Base-by-base conservation (phyloP, 2,113 vertebrate genomes). In the Phylloscopus whistleri region DNA sequence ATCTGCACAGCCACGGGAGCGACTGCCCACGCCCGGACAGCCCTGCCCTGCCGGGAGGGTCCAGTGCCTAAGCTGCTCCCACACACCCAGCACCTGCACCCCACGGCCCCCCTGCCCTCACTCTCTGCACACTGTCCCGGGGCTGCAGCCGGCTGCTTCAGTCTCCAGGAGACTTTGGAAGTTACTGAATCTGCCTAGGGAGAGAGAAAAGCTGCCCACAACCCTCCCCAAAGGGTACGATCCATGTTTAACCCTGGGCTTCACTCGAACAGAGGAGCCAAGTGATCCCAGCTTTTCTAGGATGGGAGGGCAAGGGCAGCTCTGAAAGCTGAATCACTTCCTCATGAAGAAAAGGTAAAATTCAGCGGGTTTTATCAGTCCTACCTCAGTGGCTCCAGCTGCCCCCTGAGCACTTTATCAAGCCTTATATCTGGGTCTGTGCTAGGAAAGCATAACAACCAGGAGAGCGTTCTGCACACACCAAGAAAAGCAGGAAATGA, bases 71-170 rank as follows among this genome's bases (percentile, higher is more conserved):
- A 20, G 19, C 28, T 52, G 74, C 35, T 62, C n/a, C 26, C 14
- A 12, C 3, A 1, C 48, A 22, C 5, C 17, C 68, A 30, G 18
- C 0, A 2, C 2, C 5, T 4, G 44, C 49, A n/a, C 1, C 44
- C 35, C 35, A 20, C 27, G 28, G 53, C 31, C 18, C 46, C 33
- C 24, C 75, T 6, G 31, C 62, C 49, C 64, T 31, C 87, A 16
- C n/a, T 16, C 19, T 22, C 44, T 0, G 3, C 11, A 6, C 3
- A 0, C 23, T 4, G 55, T 8, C 22, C 55, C 30, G 6, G 27
- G 24, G 19, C 14, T n/a, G 39, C 58, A 35, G 35, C 14, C 0
- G 0, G 26, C 35, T 67, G 44, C 70, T 63, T 51, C 44, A 0
- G 6, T 6, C 58, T 49, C 16, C 46, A 20, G 35, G 7, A 48